Evolutionary conservation across 2,888 invertebrate species (phyloP), one percentile per base, ranked within the genome.

Genomic region (Athripsodes cinereus): DNA sequence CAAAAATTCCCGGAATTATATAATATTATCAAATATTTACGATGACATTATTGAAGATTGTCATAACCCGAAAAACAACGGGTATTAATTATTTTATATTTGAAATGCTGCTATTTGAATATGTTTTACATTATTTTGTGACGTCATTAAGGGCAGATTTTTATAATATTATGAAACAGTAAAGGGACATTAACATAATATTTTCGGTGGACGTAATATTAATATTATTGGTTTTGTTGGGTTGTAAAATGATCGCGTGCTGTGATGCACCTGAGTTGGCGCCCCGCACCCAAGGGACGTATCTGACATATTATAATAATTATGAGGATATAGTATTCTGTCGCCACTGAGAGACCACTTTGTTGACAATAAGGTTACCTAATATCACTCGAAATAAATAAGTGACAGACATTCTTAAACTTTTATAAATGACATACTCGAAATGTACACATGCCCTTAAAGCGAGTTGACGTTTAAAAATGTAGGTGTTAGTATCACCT

Each of bases 361-460:
- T 50, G 62, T 58, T 56, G 62, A 61, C 61, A 61, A 61, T 59
- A 59, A 46, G 57, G 62, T 62, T 60, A 58, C 60, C 58, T 60
- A 62, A 60, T 62, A 62, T 60, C 60, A 51, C 47, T 26, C 60
- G 58, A 46, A 10, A 26, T 26, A 26, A 26, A 6, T n/a, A n/a
- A 26, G 10, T 10, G 10, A 26, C 26, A 26, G 5, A 26, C 26
- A 26, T 26, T 26, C 26, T 26, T 26, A 26, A 26, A 26, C 26
- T 26, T 26, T 26, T 6, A 26, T 26, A 26, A 26, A 26, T 26
- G 26, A 26, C 10, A 3, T 26, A 26, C 26, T 26, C 26, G n/a
- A n/a, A 26, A 26, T 26, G 26, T 26, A 6, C 10, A 26, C 26
- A 26, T 26, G 26, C 26, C 26, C 26, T 26, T 26, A 3, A 26